Evolutionary conservation across 2,888 invertebrate species (phyloP), one percentile per base, ranked within the genome.

Genomic region (Phania funesta): DNA sequence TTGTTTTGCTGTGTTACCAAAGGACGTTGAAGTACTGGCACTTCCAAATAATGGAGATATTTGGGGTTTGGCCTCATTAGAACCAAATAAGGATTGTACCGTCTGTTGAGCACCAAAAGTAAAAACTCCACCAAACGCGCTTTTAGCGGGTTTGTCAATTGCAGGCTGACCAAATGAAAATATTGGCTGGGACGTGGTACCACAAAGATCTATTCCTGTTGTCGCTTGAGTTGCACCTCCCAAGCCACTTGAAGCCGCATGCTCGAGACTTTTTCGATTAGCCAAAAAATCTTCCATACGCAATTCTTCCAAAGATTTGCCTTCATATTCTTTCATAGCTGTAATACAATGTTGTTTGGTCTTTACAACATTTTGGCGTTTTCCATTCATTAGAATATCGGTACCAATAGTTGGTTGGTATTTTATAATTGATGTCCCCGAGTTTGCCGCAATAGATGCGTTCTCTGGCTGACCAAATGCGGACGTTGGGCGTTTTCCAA

Each of bases 291-390:
- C 99, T 88, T 99, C 99, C 70, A 95, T 92, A 9, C 99, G 94
- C 3, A 99, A 92, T 90, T 99, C 99, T 91, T 99, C 99, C 24
- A 99, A 91, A 0, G 97, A 97, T 90, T 99, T 99, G 60, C 90
- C 91, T 88, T 99, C 98, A 89, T 99, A 99, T 89, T 99, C 98
- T 92, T 98, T 98, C 99, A 99, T 99, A 77, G 97, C 97, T 0
- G 98, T 98, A 81, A 99, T 99, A 90, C 99, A 99, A 89, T 98
- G 97, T 89, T 98, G 98, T 86, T 97, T 95, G 0, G 98, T 99
- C 86, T 94, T 96, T 84, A 99, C 97, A 84, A 93, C 96, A 87
- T 95, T 95, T 2, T 96, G 94, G 2, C 94, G 93, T n/a, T n/a
- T n/a, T 0, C 98, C 97, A 92, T 98, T 95, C 0, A 97, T n/a